Evolutionary conservation across 2,113 vertebrate genomes (phyloP).

Genomic region (Lepidothrix coronata): DNA sequence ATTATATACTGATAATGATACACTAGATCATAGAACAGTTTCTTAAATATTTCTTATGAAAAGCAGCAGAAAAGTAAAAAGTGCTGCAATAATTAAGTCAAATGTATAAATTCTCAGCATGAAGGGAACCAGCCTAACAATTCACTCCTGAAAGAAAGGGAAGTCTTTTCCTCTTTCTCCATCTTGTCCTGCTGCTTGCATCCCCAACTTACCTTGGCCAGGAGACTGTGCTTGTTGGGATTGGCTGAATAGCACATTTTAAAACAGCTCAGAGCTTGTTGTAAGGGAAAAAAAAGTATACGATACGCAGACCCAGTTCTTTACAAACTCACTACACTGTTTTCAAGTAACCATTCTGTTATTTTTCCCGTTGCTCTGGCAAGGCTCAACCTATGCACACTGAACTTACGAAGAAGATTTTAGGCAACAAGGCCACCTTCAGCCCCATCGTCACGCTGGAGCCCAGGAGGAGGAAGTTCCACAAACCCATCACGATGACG

Average conservation of each 20-base stretch:
- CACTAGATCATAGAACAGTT: not conserved
- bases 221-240: not conserved
- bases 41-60: not conserved
- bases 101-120: not conserved
- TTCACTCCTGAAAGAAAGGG: not conserved
- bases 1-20: too few relatives aligned
- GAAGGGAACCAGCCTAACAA: not conserved
- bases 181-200: not conserved
- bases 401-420: slow-evolving; percentile 88
- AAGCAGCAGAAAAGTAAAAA: not conserved
- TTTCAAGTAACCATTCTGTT: not conserved
- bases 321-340: not conserved
- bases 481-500: slow-evolving; percentile 98
- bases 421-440: slow-evolving; percentile 95
- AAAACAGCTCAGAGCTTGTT: not conserved
- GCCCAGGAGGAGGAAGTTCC: slow-evolving; percentile 95
- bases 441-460: slow-evolving; percentile 97
- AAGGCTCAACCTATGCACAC: slow-evolving; percentile 90
- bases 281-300: not conserved
- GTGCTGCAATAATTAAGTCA: not conserved
- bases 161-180: not conserved
- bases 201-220: not conserved
- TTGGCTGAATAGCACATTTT: not conserved
- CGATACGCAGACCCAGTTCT: not conserved
- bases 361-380: not conserved